These are phyloP conservation scores for Petrocephalus schoutedeni DNA, from an alignment of 2,797 vertebrate species.

Conservation along the genomic window DNA sequence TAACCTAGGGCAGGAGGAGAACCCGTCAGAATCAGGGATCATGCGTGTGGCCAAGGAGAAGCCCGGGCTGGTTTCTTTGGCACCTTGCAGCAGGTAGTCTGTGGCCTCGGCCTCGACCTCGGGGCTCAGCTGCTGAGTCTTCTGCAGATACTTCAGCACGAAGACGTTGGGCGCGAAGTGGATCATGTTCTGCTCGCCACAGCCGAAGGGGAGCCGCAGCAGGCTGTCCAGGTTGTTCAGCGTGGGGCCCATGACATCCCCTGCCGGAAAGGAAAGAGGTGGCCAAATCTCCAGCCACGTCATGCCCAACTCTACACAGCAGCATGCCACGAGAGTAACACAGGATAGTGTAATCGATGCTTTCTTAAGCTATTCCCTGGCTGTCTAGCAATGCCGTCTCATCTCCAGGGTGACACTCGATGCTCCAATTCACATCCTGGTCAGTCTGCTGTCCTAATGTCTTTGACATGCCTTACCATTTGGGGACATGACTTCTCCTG, in stretches of 20 bases:
- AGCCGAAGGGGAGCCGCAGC: conserved; percentile 81
- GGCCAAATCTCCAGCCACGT: neutral
- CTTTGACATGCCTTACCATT: neutral
- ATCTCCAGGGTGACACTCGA: neutral
- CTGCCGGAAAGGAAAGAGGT: conserved; percentile 46
- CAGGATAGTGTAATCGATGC: neutral
- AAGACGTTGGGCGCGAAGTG: conserved; percentile 93
- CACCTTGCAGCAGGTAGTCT: conserved; percentile 87
- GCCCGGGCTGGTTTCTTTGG: neutral
- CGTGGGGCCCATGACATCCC: conserved; percentile 90
- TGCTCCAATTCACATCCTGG: neutral
- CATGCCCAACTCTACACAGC: neutral
- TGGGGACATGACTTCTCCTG: neutral
- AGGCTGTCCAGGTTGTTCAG: conserved; percentile 86
- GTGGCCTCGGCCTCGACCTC: conserved; percentile 84
- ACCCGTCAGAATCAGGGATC: neutral
- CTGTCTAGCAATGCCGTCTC: neutral
- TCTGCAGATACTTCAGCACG: conserved; percentile 89
- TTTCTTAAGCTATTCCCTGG: neutral
- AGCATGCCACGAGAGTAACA: neutral
- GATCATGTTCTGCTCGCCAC: conserved; percentile 97
- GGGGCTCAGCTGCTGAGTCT: conserved; percentile 76
- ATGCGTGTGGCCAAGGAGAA: neutral
- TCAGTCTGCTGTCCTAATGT: neutral
- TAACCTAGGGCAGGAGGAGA: conserved; percentile 63